These are phyloP conservation scores for Exephanes ischioxanthus DNA, from an alignment of 2,888 invertebrate species.

Conservation along the genomic window DNA sequence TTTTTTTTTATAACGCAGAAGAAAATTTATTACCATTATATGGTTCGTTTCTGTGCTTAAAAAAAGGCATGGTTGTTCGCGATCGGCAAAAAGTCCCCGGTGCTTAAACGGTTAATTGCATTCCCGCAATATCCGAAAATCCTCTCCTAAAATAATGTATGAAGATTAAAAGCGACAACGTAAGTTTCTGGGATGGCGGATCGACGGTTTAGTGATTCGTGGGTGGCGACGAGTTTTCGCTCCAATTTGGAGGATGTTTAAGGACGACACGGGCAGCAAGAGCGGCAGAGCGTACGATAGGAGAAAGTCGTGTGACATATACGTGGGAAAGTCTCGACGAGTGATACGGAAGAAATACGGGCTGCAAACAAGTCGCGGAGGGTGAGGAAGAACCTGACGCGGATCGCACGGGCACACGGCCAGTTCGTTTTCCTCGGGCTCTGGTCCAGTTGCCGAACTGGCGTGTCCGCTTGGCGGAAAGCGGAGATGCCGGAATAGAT, in stretches of 20 bases:
- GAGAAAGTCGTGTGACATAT: slow-evolving; percentile 1
- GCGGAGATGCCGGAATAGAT: slow-evolving; percentile 72
- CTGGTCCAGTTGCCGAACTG: slow-evolving; percentile 6
- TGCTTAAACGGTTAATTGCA: too few species aligned
- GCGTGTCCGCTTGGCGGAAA: slow-evolving; percentile 35
- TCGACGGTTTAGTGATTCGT: not conserved
- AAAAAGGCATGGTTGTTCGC: too few species aligned
- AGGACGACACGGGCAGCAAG: slow-evolving; percentile 8
- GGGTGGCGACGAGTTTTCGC: slow-evolving; percentile 51
- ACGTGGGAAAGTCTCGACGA: slow-evolving; percentile 29
- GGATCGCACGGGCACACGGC: slow-evolving; percentile 27
- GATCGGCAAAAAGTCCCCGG: too few species aligned
- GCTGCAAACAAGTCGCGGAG: slow-evolving; percentile 16
- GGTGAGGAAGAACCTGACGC: slow-evolving; percentile 37
- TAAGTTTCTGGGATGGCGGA: too few species aligned
- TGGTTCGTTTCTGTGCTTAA: too few species aligned
- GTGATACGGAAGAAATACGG: slow-evolving; percentile 1
- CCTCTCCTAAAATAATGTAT: too few species aligned
- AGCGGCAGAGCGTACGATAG: not conserved
- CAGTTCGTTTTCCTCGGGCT: slow-evolving; percentile 22
- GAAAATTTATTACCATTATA: too few species aligned
- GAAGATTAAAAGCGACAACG: too few species aligned
- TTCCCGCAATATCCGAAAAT: too few species aligned
- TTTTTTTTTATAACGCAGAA: too few species aligned
- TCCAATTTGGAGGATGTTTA: slow-evolving; percentile 38